Evolutionary conservation across 2,113 vertebrate species (phyloP).

Genomic region (Tyto alba): DNA sequence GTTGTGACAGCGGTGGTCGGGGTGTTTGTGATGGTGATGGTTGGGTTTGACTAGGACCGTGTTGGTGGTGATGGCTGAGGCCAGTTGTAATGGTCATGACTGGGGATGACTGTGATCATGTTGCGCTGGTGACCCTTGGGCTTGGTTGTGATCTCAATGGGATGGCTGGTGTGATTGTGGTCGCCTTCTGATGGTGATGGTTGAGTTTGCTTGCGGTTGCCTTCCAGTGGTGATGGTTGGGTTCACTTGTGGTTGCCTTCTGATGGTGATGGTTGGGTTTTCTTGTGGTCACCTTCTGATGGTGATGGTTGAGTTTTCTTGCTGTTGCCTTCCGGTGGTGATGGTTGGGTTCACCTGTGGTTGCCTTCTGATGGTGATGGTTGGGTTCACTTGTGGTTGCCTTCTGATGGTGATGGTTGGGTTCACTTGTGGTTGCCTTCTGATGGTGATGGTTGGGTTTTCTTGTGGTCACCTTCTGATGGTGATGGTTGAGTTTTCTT

Average conservation of each 20-base stretch:
- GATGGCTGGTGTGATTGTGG: no score
- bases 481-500: background rate
- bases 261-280: background rate
- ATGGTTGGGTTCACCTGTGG: background rate
- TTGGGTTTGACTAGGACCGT: background rate
- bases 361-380: background rate
- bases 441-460: background rate
- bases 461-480: fast-evolving
- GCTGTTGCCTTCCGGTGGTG: no score
- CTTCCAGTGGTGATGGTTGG: background rate
- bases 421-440: fast-evolving
- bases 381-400: background rate
- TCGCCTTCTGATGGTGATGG: no score
- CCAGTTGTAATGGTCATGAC: no score
- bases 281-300: no score
- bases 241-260: no score
- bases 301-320: background rate
- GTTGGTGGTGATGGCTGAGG: background rate
- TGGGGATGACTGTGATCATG: background rate
- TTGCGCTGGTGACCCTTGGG: background rate
- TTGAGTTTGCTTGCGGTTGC: no score
- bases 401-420: background rate
- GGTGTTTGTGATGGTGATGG: background rate
- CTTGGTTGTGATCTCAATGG: background rate
- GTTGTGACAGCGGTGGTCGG: background rate